Conservation (phyloP, 2,113 vertebrate species). For the Rhinolophus ferrumequinum region DNA sequence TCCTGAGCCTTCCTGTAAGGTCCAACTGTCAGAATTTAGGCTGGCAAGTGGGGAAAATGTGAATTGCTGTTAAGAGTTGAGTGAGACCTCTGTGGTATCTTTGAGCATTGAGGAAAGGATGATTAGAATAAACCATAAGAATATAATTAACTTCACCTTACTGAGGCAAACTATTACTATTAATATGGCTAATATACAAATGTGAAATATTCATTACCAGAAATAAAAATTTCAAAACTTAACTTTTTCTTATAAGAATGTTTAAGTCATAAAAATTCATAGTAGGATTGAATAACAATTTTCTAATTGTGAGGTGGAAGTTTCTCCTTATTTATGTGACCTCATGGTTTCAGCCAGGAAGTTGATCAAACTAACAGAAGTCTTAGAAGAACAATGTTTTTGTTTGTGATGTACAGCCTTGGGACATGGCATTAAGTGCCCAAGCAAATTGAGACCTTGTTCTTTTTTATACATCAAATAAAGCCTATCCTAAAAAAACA, state of each 20-base stretch:
- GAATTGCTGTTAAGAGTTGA: background rate
- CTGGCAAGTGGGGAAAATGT: background rate
- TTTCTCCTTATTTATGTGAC: background rate
- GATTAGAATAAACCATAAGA: background rate
- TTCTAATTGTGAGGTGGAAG: background rate
- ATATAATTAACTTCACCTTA: background rate
- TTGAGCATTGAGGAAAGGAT: background rate
- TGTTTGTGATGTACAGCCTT: background rate
- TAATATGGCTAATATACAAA: background rate
- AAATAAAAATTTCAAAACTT: constrained; percentile 31
- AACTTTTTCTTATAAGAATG: background rate
- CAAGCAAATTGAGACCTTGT: background rate
- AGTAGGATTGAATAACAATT: background rate
- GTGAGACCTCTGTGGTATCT: background rate
- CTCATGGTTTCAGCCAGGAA: background rate
- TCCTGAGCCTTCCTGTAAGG: background rate
- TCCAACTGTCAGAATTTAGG: background rate
- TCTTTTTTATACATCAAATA: background rate
- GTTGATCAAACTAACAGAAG: background rate
- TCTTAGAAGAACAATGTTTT: background rate
- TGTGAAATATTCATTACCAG: constrained; percentile 21
- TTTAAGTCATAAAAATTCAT: background rate
- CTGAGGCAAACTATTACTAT: background rate
- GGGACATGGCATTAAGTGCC: background rate
- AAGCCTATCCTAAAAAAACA: background rate